Evolutionary conservation across 2,888 invertebrate genomes (phyloP).

Genomic region (Venustoraphidia nigricollis): DNA sequence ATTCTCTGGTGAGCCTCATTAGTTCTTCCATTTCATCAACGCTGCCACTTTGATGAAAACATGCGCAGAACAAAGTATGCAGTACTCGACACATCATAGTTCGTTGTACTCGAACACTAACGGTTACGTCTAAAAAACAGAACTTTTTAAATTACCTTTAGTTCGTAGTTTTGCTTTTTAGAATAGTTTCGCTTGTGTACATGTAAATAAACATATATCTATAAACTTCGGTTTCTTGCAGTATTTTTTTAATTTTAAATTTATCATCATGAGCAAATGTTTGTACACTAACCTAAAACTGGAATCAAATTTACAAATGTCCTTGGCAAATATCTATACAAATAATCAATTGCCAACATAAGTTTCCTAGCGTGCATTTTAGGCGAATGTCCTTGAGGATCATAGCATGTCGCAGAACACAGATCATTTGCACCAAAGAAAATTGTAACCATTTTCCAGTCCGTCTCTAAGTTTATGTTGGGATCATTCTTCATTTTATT

Average conservation of each 20-base stretch:
- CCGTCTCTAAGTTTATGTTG: conserved; percentile 39
- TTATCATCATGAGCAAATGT: background rate
- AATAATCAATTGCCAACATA: conserved; percentile 46
- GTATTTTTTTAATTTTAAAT: background rate
- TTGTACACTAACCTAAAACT: conserved; percentile 39
- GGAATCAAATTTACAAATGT: conserved; percentile 57
- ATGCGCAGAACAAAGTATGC: conserved; percentile 55
- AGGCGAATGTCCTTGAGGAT: conserved; percentile 41
- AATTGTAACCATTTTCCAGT: conserved; percentile 66
- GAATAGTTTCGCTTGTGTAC: too few species aligned
- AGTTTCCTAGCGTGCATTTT: conserved; percentile 44
- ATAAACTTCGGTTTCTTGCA: too few species aligned
- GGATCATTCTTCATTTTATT: conserved; percentile 44
- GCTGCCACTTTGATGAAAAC: conserved; percentile 46
- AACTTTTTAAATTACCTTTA: too few species aligned
- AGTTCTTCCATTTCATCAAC: conserved; percentile 40
- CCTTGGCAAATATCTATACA: conserved; percentile 46
- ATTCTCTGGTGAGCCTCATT: conserved; percentile 40
- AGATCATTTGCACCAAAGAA: conserved; percentile 64
- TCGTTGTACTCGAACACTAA: conserved; percentile 45
- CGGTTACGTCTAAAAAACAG: conserved; percentile 45
- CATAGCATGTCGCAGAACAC: conserved; percentile 54
- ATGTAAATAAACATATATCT: too few species aligned
- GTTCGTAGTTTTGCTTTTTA: too few species aligned
- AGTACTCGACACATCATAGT: conserved; percentile 53